Base-by-base conservation (phyloP, 2,888 invertebrate species). In the Amiota mariae region DNA sequence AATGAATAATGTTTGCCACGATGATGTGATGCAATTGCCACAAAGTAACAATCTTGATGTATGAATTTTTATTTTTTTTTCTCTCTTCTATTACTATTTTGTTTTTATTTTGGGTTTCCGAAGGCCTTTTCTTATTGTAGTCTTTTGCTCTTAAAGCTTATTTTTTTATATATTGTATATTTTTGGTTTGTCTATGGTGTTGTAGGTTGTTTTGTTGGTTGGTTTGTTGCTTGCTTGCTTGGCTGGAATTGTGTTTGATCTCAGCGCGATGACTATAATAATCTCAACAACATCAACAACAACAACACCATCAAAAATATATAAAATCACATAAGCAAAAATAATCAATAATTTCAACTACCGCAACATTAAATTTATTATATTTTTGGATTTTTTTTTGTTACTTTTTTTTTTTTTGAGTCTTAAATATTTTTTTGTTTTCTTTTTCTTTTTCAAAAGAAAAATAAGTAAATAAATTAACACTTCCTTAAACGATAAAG, bases 321-420 rank as follows among this genome's bases (percentile, higher is more conserved):
- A 0, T 49, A 76, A 73, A 73, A 74, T 59, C 20, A 10, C 15
- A 59, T 18, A 11, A 20, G 20, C 12, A 24, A 79, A 85, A 85
- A 84, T 85, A 85, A 84, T 84, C 85, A 85, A 84, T 84, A 84
- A 85, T 84, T 84, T 85, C 75, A 82, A 82, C 83, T 85, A 84
- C 85, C 85, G 84, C 84, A 82, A 82, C 79, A 81, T 83, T 85
- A 81, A 85, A 84, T 84, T 84, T 84, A 84, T 83, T 82, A 82
- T 76, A 64, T 24, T 64, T 24, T 70, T 75, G 13, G 24, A 70
- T 72, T 59, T 59, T 24, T 70, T 36, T 46, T 76, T 72, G 47
- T 74, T 73, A 71, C 73, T 73, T 61, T 70, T 67, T 51, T 49
- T 67, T 51, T 47, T 24, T 24, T 1, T 1, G 24, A 24, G 24